Evolutionary conservation across 2,113 vertebrate genomes (phyloP).

Genomic region (Lasiurus borealis): DNA sequence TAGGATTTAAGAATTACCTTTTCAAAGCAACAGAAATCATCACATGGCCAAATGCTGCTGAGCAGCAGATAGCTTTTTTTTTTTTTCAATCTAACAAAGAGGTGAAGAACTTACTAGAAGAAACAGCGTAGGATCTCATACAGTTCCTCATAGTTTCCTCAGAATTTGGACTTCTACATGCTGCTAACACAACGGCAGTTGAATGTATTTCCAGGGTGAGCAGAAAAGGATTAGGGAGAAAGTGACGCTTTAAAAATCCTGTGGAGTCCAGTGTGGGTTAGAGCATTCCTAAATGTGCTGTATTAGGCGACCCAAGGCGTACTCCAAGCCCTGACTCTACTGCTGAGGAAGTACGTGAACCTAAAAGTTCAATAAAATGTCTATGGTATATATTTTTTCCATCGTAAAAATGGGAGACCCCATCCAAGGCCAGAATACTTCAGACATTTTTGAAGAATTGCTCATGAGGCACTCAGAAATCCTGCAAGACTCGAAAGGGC

Average conservation of each 20-base stretch:
- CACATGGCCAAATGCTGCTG: not conserved
- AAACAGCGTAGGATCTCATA: not conserved
- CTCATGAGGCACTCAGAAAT: not conserved
- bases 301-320: conserved; percentile 28
- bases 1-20: conserved; percentile 46
- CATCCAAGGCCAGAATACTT: conserved; percentile 15
- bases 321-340: conserved; percentile 20
- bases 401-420: conserved; percentile 18
- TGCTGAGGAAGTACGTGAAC: conserved; percentile 3
- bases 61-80: not conserved
- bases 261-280: conserved; percentile 53
- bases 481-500: not conserved
- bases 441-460: conserved; percentile 29
- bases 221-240: conserved; percentile 60
- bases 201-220: conserved; percentile 68
- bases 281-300: conserved; percentile 61
- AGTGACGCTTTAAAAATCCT: conserved; percentile 73
- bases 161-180: not conserved
- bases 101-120: conserved; percentile 43
- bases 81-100: not conserved
- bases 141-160: not conserved
- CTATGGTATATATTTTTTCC: conserved; percentile 24
- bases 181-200: conserved; percentile 33
- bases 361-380: conserved; percentile 50
- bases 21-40: conserved; percentile 16